Conservation (phyloP, 2,113 vertebrate species). For the Ascaphus truei region DNA sequence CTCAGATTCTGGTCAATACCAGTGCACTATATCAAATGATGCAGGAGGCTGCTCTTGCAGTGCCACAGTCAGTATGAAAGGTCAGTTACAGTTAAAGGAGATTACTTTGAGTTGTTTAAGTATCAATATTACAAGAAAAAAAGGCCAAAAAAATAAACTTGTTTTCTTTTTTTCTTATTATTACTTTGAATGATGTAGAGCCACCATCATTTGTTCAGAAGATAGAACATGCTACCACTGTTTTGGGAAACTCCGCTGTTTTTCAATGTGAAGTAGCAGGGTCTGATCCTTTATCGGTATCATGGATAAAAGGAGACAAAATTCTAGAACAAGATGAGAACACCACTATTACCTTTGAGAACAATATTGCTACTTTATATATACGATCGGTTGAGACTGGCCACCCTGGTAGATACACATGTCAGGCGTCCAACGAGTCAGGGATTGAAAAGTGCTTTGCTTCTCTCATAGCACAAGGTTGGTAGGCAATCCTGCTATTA, state of each 20-base stretch:
- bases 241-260: slow-evolving; percentile 76
- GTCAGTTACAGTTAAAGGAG: slow-evolving; percentile 60
- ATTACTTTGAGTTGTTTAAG: too few species aligned
- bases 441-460: slow-evolving; percentile 86
- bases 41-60: slow-evolving; percentile 85
- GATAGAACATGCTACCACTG: slow-evolving; percentile 73
- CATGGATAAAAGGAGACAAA: slow-evolving; percentile 92
- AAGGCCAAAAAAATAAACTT: background rate
- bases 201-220: slow-evolving; percentile 84
- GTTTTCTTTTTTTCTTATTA: background rate
- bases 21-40: slow-evolving; percentile 84
- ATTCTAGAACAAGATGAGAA: slow-evolving; percentile 84
- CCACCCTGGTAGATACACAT: slow-evolving; percentile 86
- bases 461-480: slow-evolving; percentile 90
- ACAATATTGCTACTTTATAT: slow-evolving; percentile 71
- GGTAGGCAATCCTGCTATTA: slow-evolving; percentile 42
- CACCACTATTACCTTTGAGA: slow-evolving; percentile 75
- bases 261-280: slow-evolving; percentile 79
- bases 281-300: slow-evolving; percentile 78
- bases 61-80: slow-evolving; percentile 84
- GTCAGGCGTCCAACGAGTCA: slow-evolving; percentile 90
- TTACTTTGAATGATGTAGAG: slow-evolving; percentile 57
- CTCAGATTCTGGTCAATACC: slow-evolving; percentile 89
- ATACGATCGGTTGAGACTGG: slow-evolving; percentile 69
- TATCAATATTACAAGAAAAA: background rate